A percentile compares a stretch with the other conserved stretches of the same genome.
Evolutionary conservation across 2,888 invertebrate genomes (phyloP).

Genomic region (Dryocosmus kuriphilus): DNA sequence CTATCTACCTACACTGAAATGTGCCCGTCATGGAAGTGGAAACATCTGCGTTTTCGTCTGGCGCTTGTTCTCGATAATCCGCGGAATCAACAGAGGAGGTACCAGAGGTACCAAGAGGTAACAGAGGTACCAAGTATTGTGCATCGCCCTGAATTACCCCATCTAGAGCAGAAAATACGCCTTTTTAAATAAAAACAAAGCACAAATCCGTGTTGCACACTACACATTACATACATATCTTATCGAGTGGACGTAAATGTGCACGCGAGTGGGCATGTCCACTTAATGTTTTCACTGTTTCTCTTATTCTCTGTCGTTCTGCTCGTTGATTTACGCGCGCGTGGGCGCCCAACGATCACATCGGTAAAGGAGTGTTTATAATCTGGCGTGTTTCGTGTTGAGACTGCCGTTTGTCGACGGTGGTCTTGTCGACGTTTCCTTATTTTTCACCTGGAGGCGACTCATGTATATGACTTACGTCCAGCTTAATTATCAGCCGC

Average conservation of each 20-base stretch:
- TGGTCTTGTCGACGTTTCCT: slow-evolving; percentile 27
- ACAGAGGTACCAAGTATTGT: background rate
- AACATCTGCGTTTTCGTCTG: slow-evolving; percentile 30
- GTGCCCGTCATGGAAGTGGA: slow-evolving; percentile 18
- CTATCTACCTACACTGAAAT: slow-evolving; percentile 3
- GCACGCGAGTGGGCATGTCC: slow-evolving; percentile 43
- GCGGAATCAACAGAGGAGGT: slow-evolving; percentile 9
- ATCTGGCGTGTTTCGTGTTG: slow-evolving; percentile 36
- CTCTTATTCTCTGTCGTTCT: slow-evolving; percentile 43
- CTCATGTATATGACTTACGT: slow-evolving; percentile 18
- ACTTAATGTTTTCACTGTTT: slow-evolving; percentile 49
- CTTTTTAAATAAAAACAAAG: background rate
- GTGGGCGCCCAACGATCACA: slow-evolving; percentile 36
- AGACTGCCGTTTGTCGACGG: slow-evolving; percentile 38
- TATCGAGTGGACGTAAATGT: slow-evolving; percentile 29
- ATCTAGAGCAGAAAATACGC: background rate
- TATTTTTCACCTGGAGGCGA: slow-evolving; percentile 8
- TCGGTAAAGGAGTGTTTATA: slow-evolving; percentile 36
- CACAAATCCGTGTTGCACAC: background rate
- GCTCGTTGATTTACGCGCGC: slow-evolving; percentile 37
- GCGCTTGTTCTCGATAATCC: slow-evolving; percentile 10
- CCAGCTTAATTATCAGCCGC: background rate
- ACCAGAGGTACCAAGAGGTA: too few relatives aligned
- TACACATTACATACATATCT: slow-evolving; percentile 29
- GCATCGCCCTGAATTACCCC: background rate